Evolutionary conservation across 2,113 vertebrate species (phyloP).

Genomic region (Equus przewalskii): DNA sequence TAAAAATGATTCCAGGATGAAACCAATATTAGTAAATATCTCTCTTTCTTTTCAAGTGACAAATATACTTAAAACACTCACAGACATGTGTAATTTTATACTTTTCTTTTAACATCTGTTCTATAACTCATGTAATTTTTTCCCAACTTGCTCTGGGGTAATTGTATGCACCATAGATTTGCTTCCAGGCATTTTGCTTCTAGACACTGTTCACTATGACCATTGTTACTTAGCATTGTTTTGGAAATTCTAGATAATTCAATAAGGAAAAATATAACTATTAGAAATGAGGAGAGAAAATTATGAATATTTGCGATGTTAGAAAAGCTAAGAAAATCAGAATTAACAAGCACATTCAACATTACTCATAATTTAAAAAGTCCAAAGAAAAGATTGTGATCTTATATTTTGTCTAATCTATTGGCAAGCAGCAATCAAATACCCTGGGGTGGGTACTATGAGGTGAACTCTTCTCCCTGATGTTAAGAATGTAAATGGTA

Average conservation of each 20-base stretch:
- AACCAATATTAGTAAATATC: constrained; percentile 30
- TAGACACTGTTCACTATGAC: background rate
- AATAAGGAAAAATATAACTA: background rate
- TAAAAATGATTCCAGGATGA: constrained; percentile 43
- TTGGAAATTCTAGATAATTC: constrained; percentile 22
- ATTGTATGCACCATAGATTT: background rate
- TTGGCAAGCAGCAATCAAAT: background rate
- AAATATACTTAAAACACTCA: background rate
- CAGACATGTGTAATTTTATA: background rate
- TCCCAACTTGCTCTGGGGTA: background rate
- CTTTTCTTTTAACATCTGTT: constrained; percentile 11
- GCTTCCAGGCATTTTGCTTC: background rate
- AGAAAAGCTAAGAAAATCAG: constrained; percentile 50
- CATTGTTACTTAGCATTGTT: background rate
- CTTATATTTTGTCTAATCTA: constrained; percentile 16
- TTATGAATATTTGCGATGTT: background rate
- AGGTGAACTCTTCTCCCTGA: background rate
- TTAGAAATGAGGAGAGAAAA: constrained; percentile 48
- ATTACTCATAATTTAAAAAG: constrained; percentile 43
- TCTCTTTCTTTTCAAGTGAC: constrained; percentile 30
- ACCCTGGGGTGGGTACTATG: background rate
- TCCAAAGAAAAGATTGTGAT: background rate
- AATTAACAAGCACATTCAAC: background rate
- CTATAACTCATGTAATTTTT: background rate
- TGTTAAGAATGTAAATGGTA: background rate